Evolutionary conservation across 2,797 vertebrate genomes (phyloP).

Genomic region (Tamandua tetradactyla): DNA sequence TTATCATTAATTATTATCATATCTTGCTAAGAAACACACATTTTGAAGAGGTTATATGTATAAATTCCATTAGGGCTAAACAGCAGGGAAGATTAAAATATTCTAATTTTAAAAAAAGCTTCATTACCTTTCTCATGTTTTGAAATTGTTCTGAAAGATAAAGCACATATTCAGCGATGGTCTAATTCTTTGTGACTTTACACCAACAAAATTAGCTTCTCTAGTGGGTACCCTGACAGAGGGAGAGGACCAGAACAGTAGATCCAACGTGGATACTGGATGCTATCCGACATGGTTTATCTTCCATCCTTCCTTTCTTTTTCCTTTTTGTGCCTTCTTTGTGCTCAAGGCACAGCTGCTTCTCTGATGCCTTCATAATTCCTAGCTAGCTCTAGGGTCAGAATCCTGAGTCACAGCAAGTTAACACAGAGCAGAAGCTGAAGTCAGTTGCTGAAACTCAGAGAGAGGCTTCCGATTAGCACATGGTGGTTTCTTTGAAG

Average conservation of each 20-base stretch:
- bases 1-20: not conserved
- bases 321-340: not conserved
- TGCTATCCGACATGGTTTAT: not conserved
- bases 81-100: not conserved
- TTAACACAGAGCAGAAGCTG: no score
- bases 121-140: not conserved
- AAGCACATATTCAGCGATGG: not conserved
- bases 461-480: not conserved
- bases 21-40: not conserved
- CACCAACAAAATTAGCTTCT: not conserved
- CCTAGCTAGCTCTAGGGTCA: no score
- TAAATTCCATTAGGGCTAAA: not conserved
- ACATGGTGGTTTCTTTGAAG: not conserved
- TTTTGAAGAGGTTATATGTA: not conserved
- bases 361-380: not conserved
- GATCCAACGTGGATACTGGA: not conserved
- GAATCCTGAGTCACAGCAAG: no score
- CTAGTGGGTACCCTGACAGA: not conserved
- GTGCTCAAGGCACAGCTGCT: not conserved
- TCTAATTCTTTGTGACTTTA: not conserved
- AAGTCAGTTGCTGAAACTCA: not conserved
- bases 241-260: no score
- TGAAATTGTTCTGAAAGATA: not conserved
- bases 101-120: not conserved
- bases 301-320: not conserved